Base-by-base conservation (phyloP, 2,888 invertebrate species). In the Meganola albula region DNA sequence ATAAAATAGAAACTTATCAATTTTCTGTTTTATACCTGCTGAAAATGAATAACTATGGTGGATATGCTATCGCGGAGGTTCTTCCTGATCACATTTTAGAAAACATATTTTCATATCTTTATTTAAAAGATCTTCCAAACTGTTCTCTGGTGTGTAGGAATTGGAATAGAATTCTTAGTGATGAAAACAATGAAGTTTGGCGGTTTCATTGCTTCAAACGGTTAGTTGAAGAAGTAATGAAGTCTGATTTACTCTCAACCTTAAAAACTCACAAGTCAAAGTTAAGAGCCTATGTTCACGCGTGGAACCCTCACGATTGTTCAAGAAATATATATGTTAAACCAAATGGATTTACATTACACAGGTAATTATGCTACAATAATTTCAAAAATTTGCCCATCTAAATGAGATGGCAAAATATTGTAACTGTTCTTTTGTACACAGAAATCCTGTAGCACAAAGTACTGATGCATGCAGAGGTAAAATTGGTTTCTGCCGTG, bases 231-330 rank as follows among this genome's bases (percentile, higher is more conserved):
- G 96, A 90, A 70, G 87, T 89, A 3, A 86, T 98, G 46, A 96
- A 96, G 82, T 96, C 97, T 4, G 97, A 97, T 77, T 87, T 99
- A 59, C 87, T 99, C 32, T 91, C 93, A 25, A 94, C 95, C 47
- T 92, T 96, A 50, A 91, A 93, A 34, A 95, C 96, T 3, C 97
- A 94, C 70, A 98, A 97, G 87, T 92, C 96, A 12, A 98, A 98
- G 87, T 87, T 99, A 46, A 89, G 96, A 60, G 98, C 99, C 8
- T 97, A 93, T 77, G 93, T 92, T 69, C 95, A 97, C 79, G 94
- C 98, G 0, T 99, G 99, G 99, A 99, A 97, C 78, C 95, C 97
- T 6, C 92, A 94, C 71, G 99, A 99, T 75, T 97, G 98, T 74
- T 99, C 98, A 28, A 90, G 96, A 68, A 98, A 99, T 85, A 94